Evolutionary conservation across 1,140 invertebrate genomes (phyloP).

Genomic region (Nasonia giraulti): DNA sequence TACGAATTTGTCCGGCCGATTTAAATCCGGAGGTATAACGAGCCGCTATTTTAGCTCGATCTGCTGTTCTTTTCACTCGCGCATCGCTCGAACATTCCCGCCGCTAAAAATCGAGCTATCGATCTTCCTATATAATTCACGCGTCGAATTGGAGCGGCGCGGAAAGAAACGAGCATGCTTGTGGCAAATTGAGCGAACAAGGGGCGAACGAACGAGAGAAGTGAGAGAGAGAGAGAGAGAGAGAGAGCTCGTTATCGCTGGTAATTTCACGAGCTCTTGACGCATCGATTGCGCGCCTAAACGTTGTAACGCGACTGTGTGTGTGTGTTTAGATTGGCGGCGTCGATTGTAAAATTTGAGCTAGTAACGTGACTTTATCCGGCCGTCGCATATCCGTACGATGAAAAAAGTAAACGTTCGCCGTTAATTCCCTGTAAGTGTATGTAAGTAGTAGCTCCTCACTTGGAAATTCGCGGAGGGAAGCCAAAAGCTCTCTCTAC

Average conservation of each 20-base stretch:
- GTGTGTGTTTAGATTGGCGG: not conserved
- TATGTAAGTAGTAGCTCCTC: too few relatives aligned
- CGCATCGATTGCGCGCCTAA: conserved; percentile 13
- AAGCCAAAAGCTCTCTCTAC: not conserved
- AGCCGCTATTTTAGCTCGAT: too few relatives aligned
- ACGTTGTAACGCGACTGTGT: not conserved
- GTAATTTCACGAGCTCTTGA: conserved; percentile 31
- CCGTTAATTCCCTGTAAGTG: too few relatives aligned
- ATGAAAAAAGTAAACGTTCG: too few relatives aligned
- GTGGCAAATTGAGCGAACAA: conserved; percentile 14
- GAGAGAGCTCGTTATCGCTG: conserved; percentile 36
- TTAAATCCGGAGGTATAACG: not conserved
- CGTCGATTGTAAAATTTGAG: not conserved
- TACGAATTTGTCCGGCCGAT: not conserved
- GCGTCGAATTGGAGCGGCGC: not conserved
- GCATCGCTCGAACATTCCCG: too few relatives aligned
- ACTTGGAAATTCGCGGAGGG: too few relatives aligned
- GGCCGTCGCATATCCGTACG: too few relatives aligned
- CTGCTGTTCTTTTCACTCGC: too few relatives aligned
- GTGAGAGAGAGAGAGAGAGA: not conserved
- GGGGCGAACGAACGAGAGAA: not conserved
- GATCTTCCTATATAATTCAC: not conserved
- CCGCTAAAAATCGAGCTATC: too few relatives aligned
- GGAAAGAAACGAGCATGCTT: not conserved
- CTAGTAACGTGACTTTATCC: too few relatives aligned